Evolutionary conservation across 2,113 vertebrate species (phyloP), one percentile per base, ranked within the genome.

Genomic region (Perca schrenkii): DNA sequence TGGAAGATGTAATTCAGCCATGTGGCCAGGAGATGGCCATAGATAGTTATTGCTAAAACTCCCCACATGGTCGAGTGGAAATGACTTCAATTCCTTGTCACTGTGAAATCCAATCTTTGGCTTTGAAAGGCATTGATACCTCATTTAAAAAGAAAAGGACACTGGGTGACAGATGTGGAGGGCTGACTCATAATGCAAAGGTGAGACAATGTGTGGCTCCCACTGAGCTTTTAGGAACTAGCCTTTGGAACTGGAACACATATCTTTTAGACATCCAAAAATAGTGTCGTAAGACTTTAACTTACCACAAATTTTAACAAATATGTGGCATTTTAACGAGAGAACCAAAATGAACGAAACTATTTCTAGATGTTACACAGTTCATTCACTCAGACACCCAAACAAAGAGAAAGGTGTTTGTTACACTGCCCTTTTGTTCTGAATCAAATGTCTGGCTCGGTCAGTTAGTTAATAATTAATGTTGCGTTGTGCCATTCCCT

Each of bases 11-110:
- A 25, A 47, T 82, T 77, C 43, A 40, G 17, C 14, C 8, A 1
- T 66, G 6, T 69, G 57, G 52, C 92, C 95, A 93, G 62, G 2
- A 94, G 92, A 80, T 94, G 94, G 94, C 74, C 43, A 66, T 34
- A 94, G n/a, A 86, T 21, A 65, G 52, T 74, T 60, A 13, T 8
- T 46, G 11, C 4, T 49, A 56, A 63, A 58, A 68, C 61, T 46
- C 43, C 22, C 8, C 22, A 25, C 46, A 25, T 11, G 6, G 3
- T 7, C 0, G 16, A 22, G 12, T 12, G 16, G 17, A 47, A 36
- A 34, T 8, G 2, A 40, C 46, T 22, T 13, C 8, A 2, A 25
- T 15, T n/a, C 8, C 1, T 17, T 1, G 19, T 61, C 72, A 53
- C 21, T 66, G 50, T 36, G 31, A 22, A 74, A 25, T 22, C 1